These are phyloP conservation scores for Eupithecia insigniata DNA, from an alignment of 2,888 invertebrate species.

Conservation along the genomic window DNA sequence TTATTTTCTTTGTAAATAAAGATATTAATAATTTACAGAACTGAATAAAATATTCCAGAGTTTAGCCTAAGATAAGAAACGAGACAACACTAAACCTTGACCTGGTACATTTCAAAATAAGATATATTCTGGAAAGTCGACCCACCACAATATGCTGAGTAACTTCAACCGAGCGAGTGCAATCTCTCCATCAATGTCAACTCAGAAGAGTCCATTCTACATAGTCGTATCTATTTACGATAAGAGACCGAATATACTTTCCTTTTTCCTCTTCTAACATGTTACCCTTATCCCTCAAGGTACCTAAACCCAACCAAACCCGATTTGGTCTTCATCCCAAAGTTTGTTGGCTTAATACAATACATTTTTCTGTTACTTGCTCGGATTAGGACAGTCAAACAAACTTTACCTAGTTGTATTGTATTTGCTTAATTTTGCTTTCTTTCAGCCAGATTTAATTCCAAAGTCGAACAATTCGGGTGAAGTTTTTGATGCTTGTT, in stretches of 20 bases:
- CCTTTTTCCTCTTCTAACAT: slow-evolving; percentile 61
- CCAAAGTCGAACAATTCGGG: slow-evolving; percentile 41
- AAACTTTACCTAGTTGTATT: slow-evolving; percentile 42
- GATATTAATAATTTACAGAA: too few species aligned
- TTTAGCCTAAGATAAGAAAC: neutral
- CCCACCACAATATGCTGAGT: slow-evolving; percentile 19
- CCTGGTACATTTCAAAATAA: slow-evolving; percentile 18
- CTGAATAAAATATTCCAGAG: neutral
- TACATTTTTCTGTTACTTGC: slow-evolving; percentile 58
- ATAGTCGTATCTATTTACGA: slow-evolving; percentile 61
- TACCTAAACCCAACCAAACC: slow-evolving; percentile 43
- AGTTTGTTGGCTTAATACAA: slow-evolving; percentile 64
- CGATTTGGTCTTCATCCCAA: slow-evolving; percentile 63
- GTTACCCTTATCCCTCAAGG: slow-evolving; percentile 49
- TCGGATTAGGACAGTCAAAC: slow-evolving; percentile 46
- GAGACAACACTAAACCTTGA: slow-evolving; percentile 12
- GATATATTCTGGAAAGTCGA: slow-evolving; percentile 13
- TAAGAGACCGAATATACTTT: slow-evolving; percentile 57
- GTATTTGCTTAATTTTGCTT: slow-evolving; percentile 50
- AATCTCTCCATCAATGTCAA: slow-evolving; percentile 59
- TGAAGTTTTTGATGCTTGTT: slow-evolving; percentile 37
- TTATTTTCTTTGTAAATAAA: too few species aligned
- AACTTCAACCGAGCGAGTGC: slow-evolving; percentile 27
- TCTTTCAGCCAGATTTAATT: slow-evolving; percentile 50
- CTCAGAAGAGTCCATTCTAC: slow-evolving; percentile 59